Percentiles rank a stretch among this genome's conserved stretches.
These are phyloP conservation scores for Geothlypis trichas DNA, from an alignment of 2,113 vertebrate genomes.

Conservation along the genomic window DNA sequence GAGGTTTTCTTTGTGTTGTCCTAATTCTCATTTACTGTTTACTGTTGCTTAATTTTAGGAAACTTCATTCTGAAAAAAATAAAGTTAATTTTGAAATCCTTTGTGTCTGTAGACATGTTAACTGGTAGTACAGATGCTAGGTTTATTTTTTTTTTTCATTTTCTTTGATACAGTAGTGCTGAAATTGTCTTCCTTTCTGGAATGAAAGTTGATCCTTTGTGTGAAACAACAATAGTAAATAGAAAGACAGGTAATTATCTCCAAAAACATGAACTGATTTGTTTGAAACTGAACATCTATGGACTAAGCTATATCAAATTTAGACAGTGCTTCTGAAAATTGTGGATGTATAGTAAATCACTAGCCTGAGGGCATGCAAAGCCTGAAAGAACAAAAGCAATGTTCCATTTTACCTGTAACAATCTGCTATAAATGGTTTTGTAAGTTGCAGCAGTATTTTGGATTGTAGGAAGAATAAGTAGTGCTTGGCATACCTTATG, in stretches of 20 bases:
- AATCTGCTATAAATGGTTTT: neutral
- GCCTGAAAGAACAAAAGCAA: neutral
- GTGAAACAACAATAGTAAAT: slow-evolving; percentile 49
- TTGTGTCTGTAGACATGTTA: slow-evolving; percentile 29
- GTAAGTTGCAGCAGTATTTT: neutral
- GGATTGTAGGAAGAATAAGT: slow-evolving; percentile 4
- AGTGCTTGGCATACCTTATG: neutral
- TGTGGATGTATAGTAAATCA: neutral
- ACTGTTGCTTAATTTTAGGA: neutral
- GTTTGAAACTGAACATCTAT: neutral
- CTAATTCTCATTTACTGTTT: slow-evolving; percentile 21
- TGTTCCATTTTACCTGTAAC: neutral
- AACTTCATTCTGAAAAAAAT: neutral
- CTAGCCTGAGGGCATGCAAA: neutral
- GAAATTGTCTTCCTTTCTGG: slow-evolving; percentile 41
- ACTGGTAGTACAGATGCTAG: neutral
- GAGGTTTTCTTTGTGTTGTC: neutral
- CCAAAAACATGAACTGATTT: slow-evolving; percentile 2
- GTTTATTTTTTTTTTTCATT: neutral
- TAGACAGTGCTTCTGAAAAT: neutral
- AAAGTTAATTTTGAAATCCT: slow-evolving; percentile 21
- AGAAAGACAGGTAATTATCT: slow-evolving; percentile 62
- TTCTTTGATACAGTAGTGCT: slow-evolving; percentile 26
- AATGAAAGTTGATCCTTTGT: slow-evolving; percentile 49
- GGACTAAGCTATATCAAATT: neutral